Conservation (phyloP, 2,113 vertebrate species). For the Amphiprion ocellaris region DNA sequence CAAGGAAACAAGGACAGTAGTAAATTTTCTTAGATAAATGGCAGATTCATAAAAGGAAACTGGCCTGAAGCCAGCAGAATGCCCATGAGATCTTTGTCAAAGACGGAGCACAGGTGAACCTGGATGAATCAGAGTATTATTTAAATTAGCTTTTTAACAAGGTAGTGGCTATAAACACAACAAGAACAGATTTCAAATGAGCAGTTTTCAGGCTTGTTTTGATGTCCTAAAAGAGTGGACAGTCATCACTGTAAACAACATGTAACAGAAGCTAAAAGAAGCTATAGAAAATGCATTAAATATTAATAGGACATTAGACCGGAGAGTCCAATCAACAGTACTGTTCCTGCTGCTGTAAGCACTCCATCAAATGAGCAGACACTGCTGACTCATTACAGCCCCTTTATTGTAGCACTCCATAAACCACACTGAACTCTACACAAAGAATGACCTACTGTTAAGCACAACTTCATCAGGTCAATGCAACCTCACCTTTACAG, state of each 20-base stretch:
- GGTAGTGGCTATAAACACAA: not conserved
- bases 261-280: conserved; percentile 10
- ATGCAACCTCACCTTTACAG: no score
- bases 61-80: conserved; percentile 17
- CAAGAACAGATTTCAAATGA: not conserved
- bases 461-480: no score
- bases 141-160: not conserved
- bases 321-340: not conserved
- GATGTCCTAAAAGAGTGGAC: not conserved
- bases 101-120: not conserved
- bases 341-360: conserved; percentile 6
- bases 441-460: no score
- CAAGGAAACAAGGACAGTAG: not conserved
- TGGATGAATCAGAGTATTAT: not conserved
- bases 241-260: not conserved
- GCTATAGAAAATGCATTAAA: not conserved
- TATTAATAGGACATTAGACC: conserved; percentile 7
- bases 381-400: not conserved
- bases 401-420: not conserved
- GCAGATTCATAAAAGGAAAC: conserved; percentile 22
- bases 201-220: not conserved
- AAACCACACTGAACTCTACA: no score
- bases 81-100: not conserved
- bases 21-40: conserved; percentile 30
- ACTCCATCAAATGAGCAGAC: not conserved